Conservation (phyloP, 1,140 invertebrate genomes). For the Mya arenaria region DNA sequence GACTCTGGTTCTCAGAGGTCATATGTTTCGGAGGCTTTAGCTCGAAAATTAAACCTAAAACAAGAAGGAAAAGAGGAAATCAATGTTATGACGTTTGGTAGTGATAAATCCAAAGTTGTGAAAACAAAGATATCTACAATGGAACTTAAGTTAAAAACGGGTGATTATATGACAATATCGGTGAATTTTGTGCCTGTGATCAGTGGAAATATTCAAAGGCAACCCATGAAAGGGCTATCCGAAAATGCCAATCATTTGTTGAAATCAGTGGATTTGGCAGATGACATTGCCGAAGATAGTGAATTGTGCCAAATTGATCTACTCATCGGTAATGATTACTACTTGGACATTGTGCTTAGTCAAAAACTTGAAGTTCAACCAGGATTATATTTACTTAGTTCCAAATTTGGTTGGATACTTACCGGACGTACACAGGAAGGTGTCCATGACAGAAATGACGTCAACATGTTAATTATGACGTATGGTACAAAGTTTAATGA, state of each 20-base stretch:
- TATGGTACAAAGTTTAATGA: no score
- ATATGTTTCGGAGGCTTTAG: slow-evolving; percentile 12
- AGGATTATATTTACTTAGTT: background rate
- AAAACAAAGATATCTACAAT: background rate
- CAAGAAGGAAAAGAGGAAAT: background rate
- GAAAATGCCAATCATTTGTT: background rate
- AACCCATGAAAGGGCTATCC: background rate
- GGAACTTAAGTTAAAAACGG: slow-evolving; percentile 1
- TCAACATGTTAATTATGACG: no score
- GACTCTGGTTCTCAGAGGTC: slow-evolving; percentile 5
- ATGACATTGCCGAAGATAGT: background rate
- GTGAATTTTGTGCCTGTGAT: background rate
- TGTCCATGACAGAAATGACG: no score
- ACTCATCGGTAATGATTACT: slow-evolving; percentile 17
- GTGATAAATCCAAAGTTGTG: background rate
- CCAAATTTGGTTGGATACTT: no score
- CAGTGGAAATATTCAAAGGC: background rate
- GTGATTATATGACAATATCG: background rate
- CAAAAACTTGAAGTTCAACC: background rate
- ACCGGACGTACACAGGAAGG: no score
- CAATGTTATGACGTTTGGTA: background rate
- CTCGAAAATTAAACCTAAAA: background rate
- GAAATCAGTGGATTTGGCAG: background rate
- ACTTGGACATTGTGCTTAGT: background rate
- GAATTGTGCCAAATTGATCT: background rate